A percentile compares a stretch with the other conserved stretches of the same genome.
Evolutionary conservation across 1,140 invertebrate genomes (phyloP).

Genomic region (Sipha flava): DNA sequence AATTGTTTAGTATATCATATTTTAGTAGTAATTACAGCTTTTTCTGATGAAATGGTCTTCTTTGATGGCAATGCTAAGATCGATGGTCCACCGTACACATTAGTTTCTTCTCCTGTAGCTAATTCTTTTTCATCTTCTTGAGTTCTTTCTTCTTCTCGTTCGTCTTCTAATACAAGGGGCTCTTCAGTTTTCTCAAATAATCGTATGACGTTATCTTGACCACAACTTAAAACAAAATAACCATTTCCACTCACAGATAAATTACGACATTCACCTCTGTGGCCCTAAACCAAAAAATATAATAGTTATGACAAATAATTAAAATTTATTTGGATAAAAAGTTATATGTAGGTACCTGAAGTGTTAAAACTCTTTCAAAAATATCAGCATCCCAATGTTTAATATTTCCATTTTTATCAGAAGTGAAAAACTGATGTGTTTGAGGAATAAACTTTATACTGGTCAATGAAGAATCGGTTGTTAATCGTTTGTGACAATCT

Average conservation of each 20-base stretch:
- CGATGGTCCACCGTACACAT: constrained; percentile 55
- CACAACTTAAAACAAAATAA: constrained; percentile 67
- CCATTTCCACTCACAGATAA: constrained; percentile 75
- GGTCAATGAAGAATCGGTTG: constrained; percentile 89
- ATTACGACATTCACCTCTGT: constrained; percentile 66
- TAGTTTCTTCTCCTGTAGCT: constrained; percentile 58
- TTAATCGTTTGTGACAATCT: constrained; percentile 80
- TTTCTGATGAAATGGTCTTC: constrained; percentile 85
- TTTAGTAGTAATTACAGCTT: constrained; percentile 56
- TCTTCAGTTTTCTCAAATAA: constrained; percentile 82
- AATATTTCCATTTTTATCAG: constrained; percentile 84
- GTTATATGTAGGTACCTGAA: too few relatives aligned
- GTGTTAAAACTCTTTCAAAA: constrained; percentile 80
- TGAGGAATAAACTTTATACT: constrained; percentile 77
- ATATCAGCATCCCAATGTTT: constrained; percentile 97
- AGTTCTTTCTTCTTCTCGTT: constrained; percentile 75
- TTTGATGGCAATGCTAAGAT: constrained; percentile 73
- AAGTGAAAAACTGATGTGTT: constrained; percentile 90
- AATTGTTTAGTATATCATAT: constrained; percentile 10
- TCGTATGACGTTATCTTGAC: constrained; percentile 80
- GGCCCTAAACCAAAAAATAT: constrained; percentile 50
- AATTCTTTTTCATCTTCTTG: constrained; percentile 59
- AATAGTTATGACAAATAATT: neutral
- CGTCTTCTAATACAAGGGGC: constrained; percentile 82
- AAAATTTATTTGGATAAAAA: constrained; percentile 33